phyloP scores from a whole-genome alignment of 1,140 invertebrate genomes.

The Microplitis mediator region DNA sequence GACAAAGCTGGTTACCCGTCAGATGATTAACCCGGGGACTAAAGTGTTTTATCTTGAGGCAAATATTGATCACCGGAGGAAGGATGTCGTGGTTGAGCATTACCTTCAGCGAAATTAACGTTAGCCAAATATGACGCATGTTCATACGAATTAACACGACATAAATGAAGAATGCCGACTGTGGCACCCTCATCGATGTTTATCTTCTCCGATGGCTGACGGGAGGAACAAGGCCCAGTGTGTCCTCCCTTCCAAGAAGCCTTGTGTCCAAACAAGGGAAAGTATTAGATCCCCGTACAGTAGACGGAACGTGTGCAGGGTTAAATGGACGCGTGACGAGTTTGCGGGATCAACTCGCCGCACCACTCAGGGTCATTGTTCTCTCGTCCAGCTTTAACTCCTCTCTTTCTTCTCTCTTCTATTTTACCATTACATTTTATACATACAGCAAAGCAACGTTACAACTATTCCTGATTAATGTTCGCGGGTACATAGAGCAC shows the following conservation, averaged over 20 bases:
- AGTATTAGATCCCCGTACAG: conserved; percentile 1
- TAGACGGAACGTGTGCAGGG: conserved; percentile 19
- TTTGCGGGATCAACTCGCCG: conserved; percentile 18
- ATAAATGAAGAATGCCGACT: not conserved
- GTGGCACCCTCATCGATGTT: not conserved
- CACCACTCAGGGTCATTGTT: conserved; percentile 24
- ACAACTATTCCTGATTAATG: not conserved
- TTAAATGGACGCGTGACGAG: conserved; percentile 29
- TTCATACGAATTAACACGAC: too few relatives aligned
- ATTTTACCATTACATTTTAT: not conserved
- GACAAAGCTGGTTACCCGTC: too few relatives aligned
- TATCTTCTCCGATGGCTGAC: conserved; percentile 4
- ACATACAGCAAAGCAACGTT: not conserved
- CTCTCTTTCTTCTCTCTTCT: not conserved
- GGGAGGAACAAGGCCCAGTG: not conserved
- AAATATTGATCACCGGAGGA: too few relatives aligned
- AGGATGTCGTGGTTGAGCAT: too few relatives aligned
- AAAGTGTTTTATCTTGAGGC: too few relatives aligned
- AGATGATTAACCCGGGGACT: too few relatives aligned
- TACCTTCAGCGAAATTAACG: not conserved
- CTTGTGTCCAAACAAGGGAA: conserved; percentile 25
- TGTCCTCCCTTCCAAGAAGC: conserved; percentile 11
- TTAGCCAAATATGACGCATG: too few relatives aligned
- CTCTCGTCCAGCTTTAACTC: conserved; percentile 2
- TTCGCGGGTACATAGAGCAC: too few relatives aligned